phyloP scores from a whole-genome alignment of 2,888 invertebrate genomes.

The Drosophila tanythrix region DNA sequence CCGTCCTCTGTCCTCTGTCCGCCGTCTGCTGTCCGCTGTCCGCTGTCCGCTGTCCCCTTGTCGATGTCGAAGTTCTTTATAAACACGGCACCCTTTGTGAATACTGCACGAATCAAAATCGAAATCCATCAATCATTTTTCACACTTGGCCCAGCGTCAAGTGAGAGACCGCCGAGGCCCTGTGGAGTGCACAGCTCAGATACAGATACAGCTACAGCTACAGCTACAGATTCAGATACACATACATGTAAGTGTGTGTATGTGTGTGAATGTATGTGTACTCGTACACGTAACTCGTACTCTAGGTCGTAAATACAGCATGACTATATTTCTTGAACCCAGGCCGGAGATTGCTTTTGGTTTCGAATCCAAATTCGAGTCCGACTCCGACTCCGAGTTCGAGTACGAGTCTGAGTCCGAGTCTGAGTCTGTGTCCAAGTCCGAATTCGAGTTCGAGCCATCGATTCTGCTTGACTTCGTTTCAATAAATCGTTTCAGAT shows the following conservation, averaged over 20 bases:
- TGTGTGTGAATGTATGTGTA: neutral
- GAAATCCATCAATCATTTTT: constrained; percentile 77
- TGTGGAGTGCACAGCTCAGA: constrained; percentile 45
- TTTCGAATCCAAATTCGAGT: neutral
- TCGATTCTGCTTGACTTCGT: constrained; percentile 73
- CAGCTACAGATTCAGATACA: constrained; percentile 7
- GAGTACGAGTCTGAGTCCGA: neutral
- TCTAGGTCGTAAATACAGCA: constrained; percentile 6
- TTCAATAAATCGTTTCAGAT: constrained; percentile 79
- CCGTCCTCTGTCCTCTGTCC: constrained; percentile 17
- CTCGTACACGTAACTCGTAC: neutral
- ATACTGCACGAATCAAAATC: constrained; percentile 66
- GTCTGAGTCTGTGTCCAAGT: neutral
- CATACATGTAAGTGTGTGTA: neutral
- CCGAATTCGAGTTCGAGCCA: constrained; percentile 2
- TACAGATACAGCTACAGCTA: constrained; percentile 13
- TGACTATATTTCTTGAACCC: constrained; percentile 30
- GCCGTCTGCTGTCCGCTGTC: neutral
- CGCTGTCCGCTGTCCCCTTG: constrained; percentile 5
- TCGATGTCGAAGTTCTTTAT: constrained; percentile 66
- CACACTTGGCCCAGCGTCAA: constrained; percentile 69
- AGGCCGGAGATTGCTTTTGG: constrained; percentile 10
- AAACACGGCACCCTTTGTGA: constrained; percentile 74
- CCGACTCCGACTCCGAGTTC: neutral
- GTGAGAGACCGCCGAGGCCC: constrained; percentile 52